Percentiles rank a stretch among this genome's conserved stretches.
Conservation (phyloP, 1,140 invertebrate species). For the Planococcus citri region DNA sequence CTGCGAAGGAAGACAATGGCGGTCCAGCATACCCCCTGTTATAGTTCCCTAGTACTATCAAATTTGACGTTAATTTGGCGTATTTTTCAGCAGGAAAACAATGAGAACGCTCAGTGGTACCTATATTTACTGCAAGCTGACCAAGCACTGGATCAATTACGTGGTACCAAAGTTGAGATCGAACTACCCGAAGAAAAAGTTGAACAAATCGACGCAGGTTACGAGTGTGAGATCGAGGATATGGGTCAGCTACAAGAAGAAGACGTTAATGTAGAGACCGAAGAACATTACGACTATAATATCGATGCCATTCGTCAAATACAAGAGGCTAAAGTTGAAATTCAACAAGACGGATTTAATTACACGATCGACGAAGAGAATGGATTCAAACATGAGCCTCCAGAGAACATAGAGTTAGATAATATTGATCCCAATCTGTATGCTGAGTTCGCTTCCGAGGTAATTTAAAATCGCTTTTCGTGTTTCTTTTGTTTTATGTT, state of each 20-base stretch:
- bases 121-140: background rate
- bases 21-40: too few species aligned
- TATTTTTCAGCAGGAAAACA: too few species aligned
- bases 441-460: background rate
- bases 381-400: background rate
- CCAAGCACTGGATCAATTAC: background rate
- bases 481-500: background rate
- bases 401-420: background rate
- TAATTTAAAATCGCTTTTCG: background rate
- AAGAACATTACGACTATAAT: background rate
- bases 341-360: conserved; percentile 8
- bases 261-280: background rate
- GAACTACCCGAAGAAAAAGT: conserved; percentile 1
- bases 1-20: too few species aligned
- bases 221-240: background rate
- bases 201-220: background rate
- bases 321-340: conserved; percentile 9
- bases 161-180: background rate
- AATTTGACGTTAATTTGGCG: too few species aligned
- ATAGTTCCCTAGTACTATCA: too few species aligned
- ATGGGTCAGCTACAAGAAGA: background rate
- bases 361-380: background rate
- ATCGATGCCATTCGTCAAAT: conserved; percentile 16
- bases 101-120: too few species aligned
- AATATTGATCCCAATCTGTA: background rate